phyloP scores from a whole-genome alignment of 2,888 invertebrate genomes.

The Pseudoips prasinana region DNA sequence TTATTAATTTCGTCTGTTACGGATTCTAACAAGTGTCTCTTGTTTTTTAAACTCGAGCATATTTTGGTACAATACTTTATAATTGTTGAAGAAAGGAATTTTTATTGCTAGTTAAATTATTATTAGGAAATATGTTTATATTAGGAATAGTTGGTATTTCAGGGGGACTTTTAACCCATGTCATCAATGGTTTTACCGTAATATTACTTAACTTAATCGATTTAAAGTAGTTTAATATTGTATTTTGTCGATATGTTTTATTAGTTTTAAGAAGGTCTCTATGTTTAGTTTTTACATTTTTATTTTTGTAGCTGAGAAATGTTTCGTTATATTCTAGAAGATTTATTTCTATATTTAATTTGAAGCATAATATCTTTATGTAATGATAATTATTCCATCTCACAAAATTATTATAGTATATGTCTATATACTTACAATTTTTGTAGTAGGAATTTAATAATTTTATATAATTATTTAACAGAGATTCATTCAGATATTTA shows the following conservation, averaged over 20 bases:
- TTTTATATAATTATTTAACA: background rate
- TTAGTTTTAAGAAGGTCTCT: background rate
- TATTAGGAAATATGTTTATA: background rate
- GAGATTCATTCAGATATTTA: background rate
- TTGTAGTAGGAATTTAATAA: background rate
- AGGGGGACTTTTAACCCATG: too few relatives aligned
- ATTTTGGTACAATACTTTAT: conserved; percentile 1
- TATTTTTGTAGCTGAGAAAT: background rate
- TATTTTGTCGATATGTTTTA: background rate
- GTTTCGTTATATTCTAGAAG: background rate
- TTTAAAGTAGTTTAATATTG: conserved; percentile 1
- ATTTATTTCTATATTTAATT: background rate
- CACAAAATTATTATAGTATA: background rate
- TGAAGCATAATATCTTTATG: background rate
- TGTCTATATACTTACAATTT: background rate
- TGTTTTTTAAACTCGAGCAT: conserved; percentile 1
- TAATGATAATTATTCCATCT: background rate
- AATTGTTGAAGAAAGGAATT: background rate
- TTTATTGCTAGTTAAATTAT: background rate
- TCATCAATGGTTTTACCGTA: too few relatives aligned
- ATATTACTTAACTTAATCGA: background rate
- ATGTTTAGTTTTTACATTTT: too few relatives aligned
- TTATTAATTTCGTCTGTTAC: background rate
- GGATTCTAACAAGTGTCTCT: background rate
- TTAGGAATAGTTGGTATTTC: too few relatives aligned